Evolutionary conservation across 2,797 vertebrate species (phyloP).

Genomic region (Phylloscopus collybita): DNA sequence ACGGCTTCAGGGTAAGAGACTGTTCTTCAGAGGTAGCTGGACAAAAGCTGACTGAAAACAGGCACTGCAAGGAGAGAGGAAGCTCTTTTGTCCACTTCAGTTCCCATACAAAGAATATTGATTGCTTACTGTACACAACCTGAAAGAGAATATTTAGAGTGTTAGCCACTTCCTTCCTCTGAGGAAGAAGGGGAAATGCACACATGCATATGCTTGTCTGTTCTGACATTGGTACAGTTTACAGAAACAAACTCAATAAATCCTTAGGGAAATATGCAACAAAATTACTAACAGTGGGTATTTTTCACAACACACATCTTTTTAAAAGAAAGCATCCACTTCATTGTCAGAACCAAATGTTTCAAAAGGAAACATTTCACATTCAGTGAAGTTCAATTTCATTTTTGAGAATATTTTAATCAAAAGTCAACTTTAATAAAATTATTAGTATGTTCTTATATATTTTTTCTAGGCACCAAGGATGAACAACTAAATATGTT

Average conservation of each 20-base stretch:
- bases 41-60: conserved; percentile 88
- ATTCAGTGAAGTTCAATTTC: background rate
- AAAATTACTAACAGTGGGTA: background rate
- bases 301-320: background rate
- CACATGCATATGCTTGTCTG: background rate
- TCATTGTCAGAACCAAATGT: background rate
- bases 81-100: conserved; percentile 85
- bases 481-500: background rate
- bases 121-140: conserved; percentile 88
- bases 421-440: background rate
- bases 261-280: background rate
- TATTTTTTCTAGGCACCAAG: background rate
- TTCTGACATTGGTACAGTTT: background rate
- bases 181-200: background rate
- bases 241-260: background rate
- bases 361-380: background rate
- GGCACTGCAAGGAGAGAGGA: conserved; percentile 84
- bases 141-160: conserved; percentile 62
- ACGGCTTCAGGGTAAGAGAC: conserved; percentile 84
- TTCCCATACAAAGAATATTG: conserved; percentile 94
- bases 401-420: background rate
- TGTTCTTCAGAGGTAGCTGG: conserved; percentile 79
- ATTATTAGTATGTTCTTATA: background rate
- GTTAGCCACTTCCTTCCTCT: conserved; percentile 26
- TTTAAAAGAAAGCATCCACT: background rate